A percentile compares a stretch with the other conserved stretches of the same genome.
Evolutionary conservation across 2,888 invertebrate genomes (phyloP).

Genomic region (Aelia acuminata): DNA sequence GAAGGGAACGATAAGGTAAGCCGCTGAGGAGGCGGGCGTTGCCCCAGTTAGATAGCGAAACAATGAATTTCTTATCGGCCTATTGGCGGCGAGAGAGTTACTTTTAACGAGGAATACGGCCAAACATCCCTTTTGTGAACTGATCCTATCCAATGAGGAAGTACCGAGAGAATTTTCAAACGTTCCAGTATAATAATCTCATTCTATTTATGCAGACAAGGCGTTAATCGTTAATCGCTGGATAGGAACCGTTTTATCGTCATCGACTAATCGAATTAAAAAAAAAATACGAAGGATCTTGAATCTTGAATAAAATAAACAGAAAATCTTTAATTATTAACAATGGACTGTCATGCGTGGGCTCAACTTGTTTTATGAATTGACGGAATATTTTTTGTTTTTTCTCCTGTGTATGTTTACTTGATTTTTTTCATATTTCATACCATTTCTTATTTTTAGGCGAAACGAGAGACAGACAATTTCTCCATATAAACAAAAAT

Average conservation of each 20-base stretch:
- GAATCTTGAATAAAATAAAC: too few relatives aligned
- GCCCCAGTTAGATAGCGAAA: neutral
- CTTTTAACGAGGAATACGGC: neutral
- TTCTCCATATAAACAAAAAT: too few relatives aligned
- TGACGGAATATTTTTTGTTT: too few relatives aligned
- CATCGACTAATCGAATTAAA: neutral
- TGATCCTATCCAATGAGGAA: neutral
- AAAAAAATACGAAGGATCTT: too few relatives aligned
- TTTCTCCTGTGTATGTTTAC: too few relatives aligned
- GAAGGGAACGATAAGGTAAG: neutral
- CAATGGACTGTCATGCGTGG: too few relatives aligned
- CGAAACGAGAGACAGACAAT: too few relatives aligned
- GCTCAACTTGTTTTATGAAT: too few relatives aligned
- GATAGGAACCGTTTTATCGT: neutral
- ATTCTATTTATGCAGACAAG: neutral
- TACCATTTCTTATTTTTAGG: too few relatives aligned
- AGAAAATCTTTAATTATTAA: too few relatives aligned
- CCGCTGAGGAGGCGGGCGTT: neutral
- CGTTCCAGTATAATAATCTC: neutral
- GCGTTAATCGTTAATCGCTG: neutral
- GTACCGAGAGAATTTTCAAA: neutral
- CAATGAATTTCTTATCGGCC: conserved; percentile 14
- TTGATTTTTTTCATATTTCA: too few relatives aligned
- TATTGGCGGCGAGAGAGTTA: neutral
- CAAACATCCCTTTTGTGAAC: neutral